A percentile compares a stretch with the other conserved stretches of the same genome.
These are phyloP conservation scores for Drosophila nr. perissopoda DNA, from an alignment of 2,888 invertebrate genomes.

Conservation along the genomic window DNA sequence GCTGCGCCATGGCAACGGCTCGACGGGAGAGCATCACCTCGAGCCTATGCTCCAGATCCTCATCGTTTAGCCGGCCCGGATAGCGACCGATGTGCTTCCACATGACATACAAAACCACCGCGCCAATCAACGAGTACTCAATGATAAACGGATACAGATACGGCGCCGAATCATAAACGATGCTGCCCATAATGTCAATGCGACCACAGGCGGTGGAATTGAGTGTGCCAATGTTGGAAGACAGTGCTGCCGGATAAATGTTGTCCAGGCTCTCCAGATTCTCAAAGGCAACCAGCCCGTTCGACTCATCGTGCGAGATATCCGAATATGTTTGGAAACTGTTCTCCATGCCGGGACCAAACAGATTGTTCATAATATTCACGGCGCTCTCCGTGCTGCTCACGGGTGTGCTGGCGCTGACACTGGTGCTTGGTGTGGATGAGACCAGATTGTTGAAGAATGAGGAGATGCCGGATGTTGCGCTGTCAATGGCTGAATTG, in stretches of 20 bases:
- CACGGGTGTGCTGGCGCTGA: constrained; percentile 42
- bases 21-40: constrained; percentile 95
- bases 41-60: constrained; percentile 94
- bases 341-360: constrained; percentile 83
- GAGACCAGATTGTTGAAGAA: constrained; percentile 78
- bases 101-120: constrained; percentile 97
- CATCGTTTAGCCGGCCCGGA: constrained; percentile 91
- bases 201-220: constrained; percentile 90
- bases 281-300: constrained; percentile 78
- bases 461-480: constrained; percentile 71
- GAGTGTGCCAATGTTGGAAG: constrained; percentile 84
- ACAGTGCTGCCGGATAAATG: constrained; percentile 87
- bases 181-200: constrained; percentile 95
- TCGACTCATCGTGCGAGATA: constrained; percentile 82
- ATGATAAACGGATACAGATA: constrained; percentile 98
- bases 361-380: constrained; percentile 83
- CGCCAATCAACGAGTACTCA: constrained; percentile 97
- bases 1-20: constrained; percentile 94
- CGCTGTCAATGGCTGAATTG: constrained; percentile 34
- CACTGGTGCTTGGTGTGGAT: constrained; percentile 69
- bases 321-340: constrained; percentile 84
- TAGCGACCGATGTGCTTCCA: constrained; percentile 97
- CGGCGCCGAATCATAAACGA: constrained; percentile 96
- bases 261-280: constrained; percentile 87
- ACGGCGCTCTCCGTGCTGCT: constrained; percentile 80